phyloP scores from a whole-genome alignment of 2,888 invertebrate species.

The Unio pictorum region DNA sequence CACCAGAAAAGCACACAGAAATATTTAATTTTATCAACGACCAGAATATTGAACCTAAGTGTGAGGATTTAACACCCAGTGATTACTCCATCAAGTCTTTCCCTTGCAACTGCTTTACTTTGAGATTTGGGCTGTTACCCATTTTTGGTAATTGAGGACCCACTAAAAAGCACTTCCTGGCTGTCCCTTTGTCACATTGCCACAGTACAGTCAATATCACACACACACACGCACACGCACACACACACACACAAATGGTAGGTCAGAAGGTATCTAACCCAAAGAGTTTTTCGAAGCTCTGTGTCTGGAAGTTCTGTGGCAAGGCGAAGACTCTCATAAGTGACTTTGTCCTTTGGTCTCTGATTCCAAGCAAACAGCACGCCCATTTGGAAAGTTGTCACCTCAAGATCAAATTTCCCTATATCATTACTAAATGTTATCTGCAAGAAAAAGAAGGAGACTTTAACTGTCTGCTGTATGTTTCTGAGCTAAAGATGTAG shows the following conservation, averaged over 20 bases:
- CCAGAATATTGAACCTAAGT: too few species aligned
- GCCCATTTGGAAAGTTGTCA: constrained; percentile 99
- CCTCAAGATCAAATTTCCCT: constrained; percentile 95
- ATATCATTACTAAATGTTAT: constrained; percentile 94
- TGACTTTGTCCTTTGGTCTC: constrained; percentile 89
- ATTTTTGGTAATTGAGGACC: neutral
- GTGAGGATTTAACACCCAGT: too few species aligned
- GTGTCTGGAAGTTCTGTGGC: constrained; percentile 98
- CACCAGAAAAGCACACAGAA: too few species aligned
- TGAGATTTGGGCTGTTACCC: neutral
- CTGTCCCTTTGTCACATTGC: neutral
- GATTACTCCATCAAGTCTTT: too few species aligned
- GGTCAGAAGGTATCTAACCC: constrained; percentile 73
- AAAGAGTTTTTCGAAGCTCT: constrained; percentile 93
- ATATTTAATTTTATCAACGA: too few species aligned
- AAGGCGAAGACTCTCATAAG: constrained; percentile 95
- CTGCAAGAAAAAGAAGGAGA: constrained; percentile 57
- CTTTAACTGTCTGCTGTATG: too few species aligned
- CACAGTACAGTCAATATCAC: neutral
- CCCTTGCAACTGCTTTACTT: neutral
- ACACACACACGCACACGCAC: too few species aligned
- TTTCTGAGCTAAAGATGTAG: too few species aligned
- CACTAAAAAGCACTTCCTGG: neutral
- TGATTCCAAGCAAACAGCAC: constrained; percentile 99
- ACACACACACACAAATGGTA: neutral